These are phyloP conservation scores for Diplazon laetatorius DNA, from an alignment of 2,888 invertebrate genomes.

Conservation along the genomic window DNA sequence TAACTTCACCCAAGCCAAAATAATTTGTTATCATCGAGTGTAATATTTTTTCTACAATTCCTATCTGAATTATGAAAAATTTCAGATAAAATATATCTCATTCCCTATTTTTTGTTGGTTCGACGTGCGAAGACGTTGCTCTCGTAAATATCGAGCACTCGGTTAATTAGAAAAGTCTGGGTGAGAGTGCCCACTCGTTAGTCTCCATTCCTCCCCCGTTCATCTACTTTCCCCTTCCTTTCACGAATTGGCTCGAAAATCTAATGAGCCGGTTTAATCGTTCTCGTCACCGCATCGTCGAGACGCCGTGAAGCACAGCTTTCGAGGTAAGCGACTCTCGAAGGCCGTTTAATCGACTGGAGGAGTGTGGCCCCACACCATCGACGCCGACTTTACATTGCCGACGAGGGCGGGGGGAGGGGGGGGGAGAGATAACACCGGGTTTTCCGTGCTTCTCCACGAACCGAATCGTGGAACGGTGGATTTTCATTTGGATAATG, in stretches of 20 bases:
- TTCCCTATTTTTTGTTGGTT: neutral
- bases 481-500: conserved; percentile 70
- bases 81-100: too few species aligned
- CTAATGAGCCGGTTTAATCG: conserved; percentile 68
- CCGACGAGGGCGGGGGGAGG: too few species aligned
- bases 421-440: conserved; percentile 29
- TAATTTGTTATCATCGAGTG: too few species aligned
- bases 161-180: conserved; percentile 58
- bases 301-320: conserved; percentile 41
- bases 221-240: too few species aligned
- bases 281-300: conserved; percentile 58
- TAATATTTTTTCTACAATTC: too few species aligned
- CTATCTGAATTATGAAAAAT: too few species aligned
- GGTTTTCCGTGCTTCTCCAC: neutral
- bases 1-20: too few species aligned
- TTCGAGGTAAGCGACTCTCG: conserved; percentile 45
- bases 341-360: conserved; percentile 65
- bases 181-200: conserved; percentile 27
- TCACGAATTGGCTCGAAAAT: conserved; percentile 57
- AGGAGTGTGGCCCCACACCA: conserved; percentile 32
- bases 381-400: conserved; percentile 27
- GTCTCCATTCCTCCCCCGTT: too few species aligned
- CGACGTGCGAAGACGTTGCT: conserved; percentile 1
- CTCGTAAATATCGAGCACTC: conserved; percentile 39
- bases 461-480: conserved; percentile 36